Base-by-base conservation (phyloP, 1,140 invertebrate species). In the Brachionus angularis region DNA sequence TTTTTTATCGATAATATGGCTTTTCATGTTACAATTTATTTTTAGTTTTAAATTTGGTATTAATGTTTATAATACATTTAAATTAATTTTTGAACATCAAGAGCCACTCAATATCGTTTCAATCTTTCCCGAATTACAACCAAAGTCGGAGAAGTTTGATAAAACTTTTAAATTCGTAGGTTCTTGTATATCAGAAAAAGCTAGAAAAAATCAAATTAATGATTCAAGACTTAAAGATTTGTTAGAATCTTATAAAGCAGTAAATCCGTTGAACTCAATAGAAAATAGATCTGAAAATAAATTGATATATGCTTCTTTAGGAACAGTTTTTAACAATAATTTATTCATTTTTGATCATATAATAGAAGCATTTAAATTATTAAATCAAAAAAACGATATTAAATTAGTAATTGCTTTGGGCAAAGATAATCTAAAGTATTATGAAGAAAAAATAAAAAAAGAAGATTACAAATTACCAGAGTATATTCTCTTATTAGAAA, bases 241-340 rank as follows among this genome's bases (percentile, higher is more conserved):
- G 5, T 50, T 67, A 10, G 25, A 46, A 18, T 16, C 39, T 42
- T 42, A 10, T 42, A 10, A n/a, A n/a, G n/a, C n/a, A n/a, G n/a
- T n/a, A n/a, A n/a, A n/a, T n/a, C 3, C 39, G 7, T 12, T 34
- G 2, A 67, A 46, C 8, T 33, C 46, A 29, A 33, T n/a, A 46
- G 23, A 67, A 67, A 10, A 27, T 46, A 16, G 12, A 8, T 42
- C 44, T 31, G 16, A 34, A 7, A 8, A n/a, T 1, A 67, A 46
- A 46, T 47, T 67, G 16, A 23, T 67, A 1, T 67, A 67, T 34
- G 27, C 16, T 31, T 67, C 62, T n/a, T 25, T 67, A 3, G 62
- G 62, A 10, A 67, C 62, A 7, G 27, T 67, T 16, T 67, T 67
- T 34, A 46, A 47, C 16, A 46, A 46, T 25, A 67, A 67, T 50